Base-by-base conservation (phyloP, 1,140 invertebrate genomes). In the Mya arenaria region DNA sequence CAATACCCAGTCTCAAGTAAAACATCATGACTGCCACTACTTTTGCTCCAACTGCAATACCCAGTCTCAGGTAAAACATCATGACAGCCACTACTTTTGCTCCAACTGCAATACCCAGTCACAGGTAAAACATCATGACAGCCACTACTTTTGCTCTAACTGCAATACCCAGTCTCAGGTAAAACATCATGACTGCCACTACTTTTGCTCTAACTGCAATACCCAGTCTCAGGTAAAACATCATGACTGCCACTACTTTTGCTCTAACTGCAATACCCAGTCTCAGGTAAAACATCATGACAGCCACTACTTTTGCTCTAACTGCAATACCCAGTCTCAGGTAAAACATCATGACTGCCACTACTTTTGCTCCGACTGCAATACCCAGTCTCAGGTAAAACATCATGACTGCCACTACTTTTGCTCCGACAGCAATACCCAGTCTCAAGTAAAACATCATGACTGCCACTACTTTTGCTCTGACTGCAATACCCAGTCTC, bases 91-190 rank as follows among this genome's bases (percentile, higher is more conserved):
- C 19, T 44, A 32, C 6, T 13, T 32, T 5, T 13, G 60, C 32
- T 17, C 60, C 10, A 28, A 17, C 19, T 30, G 60, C 60, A 63
- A 32, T 34, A 63, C 60, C 23, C 32, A 63, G 60, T 63, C 60
- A 10, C 13, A 28, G 60, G 60, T 63, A 65, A 36, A 4, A 17
- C 1, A 19, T 4, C 3, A 4, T 1, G 62, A 87, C 79, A 82
- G 86, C 4, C 71, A 56, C n/a, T 87, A 32, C 62, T 85, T 81
- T 63, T 87, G 86, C 69, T 10, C 62, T 4, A 68, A 58, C 0
- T 87, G 86, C 39, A 78, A 85, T 13, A 85, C 86, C 17, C 86
- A 87, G 66, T 81, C 83, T 13, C 85, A 87, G 78, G 85, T 87
- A 37, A 62, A 85, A 15, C 81, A 79, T 25, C 55, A 60, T 25